Base-by-base conservation (phyloP, 2,113 vertebrate species). In the Amazona vittata region DNA sequence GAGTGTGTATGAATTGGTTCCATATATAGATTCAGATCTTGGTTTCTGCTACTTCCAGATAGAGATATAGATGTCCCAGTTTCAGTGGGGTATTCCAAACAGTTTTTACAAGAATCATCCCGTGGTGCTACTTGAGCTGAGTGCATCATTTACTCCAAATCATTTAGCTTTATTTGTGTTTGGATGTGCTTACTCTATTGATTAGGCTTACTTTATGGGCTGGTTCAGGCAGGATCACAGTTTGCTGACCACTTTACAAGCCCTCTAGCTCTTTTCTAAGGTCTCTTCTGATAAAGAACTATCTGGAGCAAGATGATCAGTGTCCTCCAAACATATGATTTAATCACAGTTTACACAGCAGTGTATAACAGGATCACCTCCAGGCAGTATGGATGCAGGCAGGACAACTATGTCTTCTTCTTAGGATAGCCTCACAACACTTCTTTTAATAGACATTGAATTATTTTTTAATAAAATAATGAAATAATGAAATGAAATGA, bases 1-100 rank as follows among this genome's bases (percentile, higher is more conserved):
- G 37, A 26, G 4, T 47, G 25, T 0, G 0, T 31, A 57, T 16
- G 3, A 64, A 18, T 29, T 57, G 3, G 4, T 65, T 90, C 15
- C n/a, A 53, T 6, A 43, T 7, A n/a, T 3, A 60, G 28, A 86
- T 46, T 70, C 22, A 33, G 11, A 79, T 41, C 52, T 39, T 55
- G 12, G 7, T 16, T 93, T 89, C 55, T 6, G 1, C 5, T 68
- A 2, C 44, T 62, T 28, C 11, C 25, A 52, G 28, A 53, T 2
- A 44, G 60, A 63, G 18, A 37, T 9, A 0, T 12, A 81, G 19
- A 37, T 12, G 57, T 6, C 20, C 5, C 21, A 25, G 15, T 75
- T 90, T 87, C n/a, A n/a, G 31, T 14, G 10, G 12, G 13, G 6
- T 33, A 77, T 63, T 80, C 6, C 18, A 2, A 10, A 44, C 5